Evolutionary conservation across 2,113 vertebrate species (phyloP), one percentile per base, ranked within the genome.

Genomic region (Peromyscus polionotus): DNA sequence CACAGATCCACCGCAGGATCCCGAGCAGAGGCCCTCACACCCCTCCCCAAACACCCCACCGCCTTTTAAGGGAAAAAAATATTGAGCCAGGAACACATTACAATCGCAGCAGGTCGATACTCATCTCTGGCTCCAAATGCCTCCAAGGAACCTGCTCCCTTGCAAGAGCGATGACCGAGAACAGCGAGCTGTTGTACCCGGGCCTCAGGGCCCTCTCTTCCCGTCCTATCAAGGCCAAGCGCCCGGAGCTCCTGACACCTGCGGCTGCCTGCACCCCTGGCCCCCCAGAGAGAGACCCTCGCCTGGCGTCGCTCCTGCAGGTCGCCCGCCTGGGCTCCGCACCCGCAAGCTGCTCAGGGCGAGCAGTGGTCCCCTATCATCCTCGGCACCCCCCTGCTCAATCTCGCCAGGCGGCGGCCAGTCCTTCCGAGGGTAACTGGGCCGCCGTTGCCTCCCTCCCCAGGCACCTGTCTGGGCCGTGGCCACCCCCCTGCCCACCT

Each of bases 61-160:
- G 73, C 97, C 97, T 98, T 97, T 97, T 98, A 97, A 97, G 97
- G 97, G 72, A 91, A 95, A 96, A 97, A 94, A 96, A 95, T 48
- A 97, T 48, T 79, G 76, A 97, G 96, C 77, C 63, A 19, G 94
- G 91, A 91, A 90, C 95, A 67, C n/a, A 97, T 87, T 84, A 92
- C 84, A 94, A 93, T 97, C 90, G 88, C 90, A 70, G 92, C 79
- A 79, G 93, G 95, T 93, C 95, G 61, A 98, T 97, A 88, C 91
- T 97, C 95, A 57, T 94, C 95, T 95, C 91, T 77, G 48, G 96
- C 84, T 93, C 95, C 59, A 77, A 87, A 93, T 68, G 93, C 93
- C 81, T 85, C 76, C 76, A 54, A 93, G 87, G 92, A 94, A 96
- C 95, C 97, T 94, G 97, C 93, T 93, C 72, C 13, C 88, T 54